Percentiles rank a stretch among this genome's conserved stretches.
Evolutionary conservation across 2,888 invertebrate genomes (phyloP).

Genomic region (Balanococcus diminutus): DNA sequence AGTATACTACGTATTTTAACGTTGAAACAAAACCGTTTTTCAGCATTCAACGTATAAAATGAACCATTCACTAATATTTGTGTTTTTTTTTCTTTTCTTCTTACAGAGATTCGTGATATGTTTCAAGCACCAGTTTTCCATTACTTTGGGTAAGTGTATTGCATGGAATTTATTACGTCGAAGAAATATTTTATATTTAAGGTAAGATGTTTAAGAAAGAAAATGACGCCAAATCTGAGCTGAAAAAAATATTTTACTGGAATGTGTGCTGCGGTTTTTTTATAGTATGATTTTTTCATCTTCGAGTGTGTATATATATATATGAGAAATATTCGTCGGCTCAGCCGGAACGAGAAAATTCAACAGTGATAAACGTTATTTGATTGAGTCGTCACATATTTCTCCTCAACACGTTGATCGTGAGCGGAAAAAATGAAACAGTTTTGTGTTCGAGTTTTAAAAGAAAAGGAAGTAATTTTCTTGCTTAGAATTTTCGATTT

Average conservation of each 20-base stretch:
- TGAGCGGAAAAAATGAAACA: neutral
- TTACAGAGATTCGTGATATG: conserved; percentile 24
- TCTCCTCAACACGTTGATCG: neutral
- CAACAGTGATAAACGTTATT: conserved; percentile 19
- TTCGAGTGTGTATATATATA: too few relatives aligned
- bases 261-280: neutral
- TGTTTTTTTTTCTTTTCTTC: neutral
- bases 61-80: neutral
- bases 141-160: conserved; percentile 32
- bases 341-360: neutral
- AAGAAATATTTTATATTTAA: neutral
- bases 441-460: neutral
- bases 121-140: conserved; percentile 23
- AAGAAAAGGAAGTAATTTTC: neutral
- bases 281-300: too few relatives aligned
- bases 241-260: neutral
- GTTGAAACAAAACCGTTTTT: conserved; percentile 8
- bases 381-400: conserved; percentile 29
- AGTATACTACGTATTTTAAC: neutral
- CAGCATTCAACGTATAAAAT: neutral
- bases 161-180: neutral
- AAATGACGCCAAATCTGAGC: neutral
- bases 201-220: neutral
- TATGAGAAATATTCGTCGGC: neutral
- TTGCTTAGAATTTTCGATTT: neutral